These are phyloP conservation scores for Megaceryle alcyon DNA, from an alignment of 2,797 vertebrate species.

Conservation along the genomic window DNA sequence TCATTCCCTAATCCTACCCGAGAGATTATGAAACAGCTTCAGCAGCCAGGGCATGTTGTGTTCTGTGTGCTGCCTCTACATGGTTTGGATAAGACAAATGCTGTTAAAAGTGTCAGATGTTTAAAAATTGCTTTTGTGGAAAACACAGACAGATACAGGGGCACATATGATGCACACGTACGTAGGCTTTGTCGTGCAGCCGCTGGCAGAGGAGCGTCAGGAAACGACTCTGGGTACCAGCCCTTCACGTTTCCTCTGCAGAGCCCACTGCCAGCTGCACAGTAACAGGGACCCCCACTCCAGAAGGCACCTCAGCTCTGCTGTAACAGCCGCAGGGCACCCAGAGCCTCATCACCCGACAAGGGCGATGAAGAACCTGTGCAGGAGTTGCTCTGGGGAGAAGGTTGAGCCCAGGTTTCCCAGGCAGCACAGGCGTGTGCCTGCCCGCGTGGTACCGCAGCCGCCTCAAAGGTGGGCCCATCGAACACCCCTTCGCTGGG, in stretches of 20 bases:
- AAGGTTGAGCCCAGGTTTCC: background rate
- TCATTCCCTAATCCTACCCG: background rate
- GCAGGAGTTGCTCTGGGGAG: background rate
- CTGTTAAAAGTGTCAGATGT: fast-evolving
- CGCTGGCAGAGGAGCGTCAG: background rate
- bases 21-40: background rate
- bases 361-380: background rate
- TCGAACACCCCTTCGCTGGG: background rate
- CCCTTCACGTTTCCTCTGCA: background rate
- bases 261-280: background rate
- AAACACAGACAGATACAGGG: background rate
- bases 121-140: background rate
- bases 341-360: background rate
- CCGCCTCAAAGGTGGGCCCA: background rate
- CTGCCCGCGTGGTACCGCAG: fast-evolving
- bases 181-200: background rate
- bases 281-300: background rate
- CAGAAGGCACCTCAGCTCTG: background rate
- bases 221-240: background rate
- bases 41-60: background rate
- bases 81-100: background rate
- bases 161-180: background rate
- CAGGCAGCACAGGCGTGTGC: fast-evolving
- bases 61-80: background rate
- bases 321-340: background rate